Conservation (phyloP, 2,113 vertebrate species). For the Willisornis vidua region DNA sequence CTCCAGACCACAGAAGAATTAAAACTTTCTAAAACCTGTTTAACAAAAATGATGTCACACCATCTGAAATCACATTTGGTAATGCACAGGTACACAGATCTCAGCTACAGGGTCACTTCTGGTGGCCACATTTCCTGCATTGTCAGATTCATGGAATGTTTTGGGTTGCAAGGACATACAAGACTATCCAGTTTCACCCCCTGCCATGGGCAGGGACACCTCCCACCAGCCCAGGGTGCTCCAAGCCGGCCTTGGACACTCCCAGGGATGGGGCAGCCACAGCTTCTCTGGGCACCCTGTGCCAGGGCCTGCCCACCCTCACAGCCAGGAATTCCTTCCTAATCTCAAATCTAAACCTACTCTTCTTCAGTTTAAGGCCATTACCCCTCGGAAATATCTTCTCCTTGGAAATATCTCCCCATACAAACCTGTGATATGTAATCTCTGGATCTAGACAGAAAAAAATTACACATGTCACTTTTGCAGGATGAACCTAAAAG, state of each 20-base stretch:
- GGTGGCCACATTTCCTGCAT: background rate
- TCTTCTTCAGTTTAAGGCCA: background rate
- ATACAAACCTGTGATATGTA: background rate
- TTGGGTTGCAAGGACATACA: background rate
- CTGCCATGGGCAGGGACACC: background rate
- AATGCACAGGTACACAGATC: background rate
- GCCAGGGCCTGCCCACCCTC: background rate
- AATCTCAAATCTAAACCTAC: background rate
- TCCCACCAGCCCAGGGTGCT: fast-evolving
- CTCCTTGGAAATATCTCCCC: background rate
- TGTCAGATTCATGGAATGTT: background rate
- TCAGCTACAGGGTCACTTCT: background rate
- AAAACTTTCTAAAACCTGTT: background rate
- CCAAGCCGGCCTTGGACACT: background rate
- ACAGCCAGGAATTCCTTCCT: fast-evolving
- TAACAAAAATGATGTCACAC: background rate
- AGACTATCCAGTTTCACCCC: fast-evolving
- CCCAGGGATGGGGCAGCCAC: background rate
- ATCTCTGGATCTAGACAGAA: background rate
- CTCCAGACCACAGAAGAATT: background rate
- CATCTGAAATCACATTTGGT: background rate
- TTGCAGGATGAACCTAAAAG: background rate
- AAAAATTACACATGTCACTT: background rate
- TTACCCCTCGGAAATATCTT: background rate
- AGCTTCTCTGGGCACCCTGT: background rate